Conservation (phyloP, 2,888 invertebrate genomes). For the Acronicta alni region DNA sequence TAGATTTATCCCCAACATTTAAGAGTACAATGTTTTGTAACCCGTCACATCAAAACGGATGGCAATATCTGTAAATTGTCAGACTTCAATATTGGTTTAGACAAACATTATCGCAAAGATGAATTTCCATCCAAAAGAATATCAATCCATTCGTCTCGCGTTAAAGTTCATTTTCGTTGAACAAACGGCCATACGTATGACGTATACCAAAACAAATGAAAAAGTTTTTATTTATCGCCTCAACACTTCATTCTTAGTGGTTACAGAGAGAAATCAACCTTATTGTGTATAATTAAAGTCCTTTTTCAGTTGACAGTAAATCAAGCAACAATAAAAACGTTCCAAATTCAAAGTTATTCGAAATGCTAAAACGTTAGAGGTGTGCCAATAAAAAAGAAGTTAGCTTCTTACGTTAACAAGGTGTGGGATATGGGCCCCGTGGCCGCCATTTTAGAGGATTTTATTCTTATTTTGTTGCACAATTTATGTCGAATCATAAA, state of each 20-base stretch:
- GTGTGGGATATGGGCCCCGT: conserved; percentile 75
- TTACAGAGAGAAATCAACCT: conserved; percentile 38
- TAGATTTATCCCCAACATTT: conserved; percentile 81
- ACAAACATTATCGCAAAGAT: conserved; percentile 56
- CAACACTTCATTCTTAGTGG: conserved; percentile 61
- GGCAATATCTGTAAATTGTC: conserved; percentile 80
- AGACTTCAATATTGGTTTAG: conserved; percentile 67
- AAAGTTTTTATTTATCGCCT: conserved; percentile 85
- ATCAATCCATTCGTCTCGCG: conserved; percentile 13
- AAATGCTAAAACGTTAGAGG: conserved; percentile 85
- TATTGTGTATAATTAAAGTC: conserved; percentile 36
- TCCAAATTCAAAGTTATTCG: conserved; percentile 85
- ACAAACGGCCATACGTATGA: conserved; percentile 52
- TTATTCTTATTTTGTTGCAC: conserved; percentile 60
- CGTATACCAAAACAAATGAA: conserved; percentile 65
- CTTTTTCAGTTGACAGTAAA: conserved; percentile 32
- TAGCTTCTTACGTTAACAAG: conserved; percentile 83
- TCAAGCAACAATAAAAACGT: conserved; percentile 79
- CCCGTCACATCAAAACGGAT: conserved; percentile 81
- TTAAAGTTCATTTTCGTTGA: conserved; percentile 50
- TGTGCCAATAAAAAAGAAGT: conserved; percentile 87
- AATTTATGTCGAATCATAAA: conserved; percentile 51
- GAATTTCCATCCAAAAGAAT: conserved; percentile 41
- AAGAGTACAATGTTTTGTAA: conserved; percentile 78
- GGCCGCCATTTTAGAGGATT: conserved; percentile 54